Base-by-base conservation (phyloP, 1,140 invertebrate genomes). In the Maconellicoccus hirsutus region DNA sequence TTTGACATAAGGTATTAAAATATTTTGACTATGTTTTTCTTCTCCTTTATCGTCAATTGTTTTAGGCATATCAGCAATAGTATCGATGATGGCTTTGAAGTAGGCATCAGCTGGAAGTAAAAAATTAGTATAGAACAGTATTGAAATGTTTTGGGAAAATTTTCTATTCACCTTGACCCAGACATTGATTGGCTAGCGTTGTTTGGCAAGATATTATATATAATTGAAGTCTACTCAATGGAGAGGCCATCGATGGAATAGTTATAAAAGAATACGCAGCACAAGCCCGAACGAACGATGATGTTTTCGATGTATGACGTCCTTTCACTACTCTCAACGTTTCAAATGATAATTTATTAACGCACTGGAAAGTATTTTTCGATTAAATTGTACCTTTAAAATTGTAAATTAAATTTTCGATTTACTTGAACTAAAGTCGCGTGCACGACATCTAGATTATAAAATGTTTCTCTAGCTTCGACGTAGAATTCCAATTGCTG, bases 251-350 rank as follows among this genome's bases (percentile, higher is more conserved):
- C 6, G 94, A 97, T 23, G 96, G 96, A 80, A 96, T 93, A 0
- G 95, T 98, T 39, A 98, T 96, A 78, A 90, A 98, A 79, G 88
- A 90, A 80, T 93, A 98, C 0, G 96, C 95, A 70, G 92, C 87
- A 83, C 95, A 98, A n/a, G 94, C 94, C 75, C 91, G 86, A 26
- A 93, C 88, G 82, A 96, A 94, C 72, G 90, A 86, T 1, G 84
- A 85, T 0, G 90, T 92, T 82, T 90, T 90, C 75, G 86, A 84
- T 1, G 89, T 91, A 76, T 92, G 89, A 76, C 88, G 84, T 1
- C 90, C 88, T 72, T 87, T 84, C 1, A 93, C 86, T 59, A 91
- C 84, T 75, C 83, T 83, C 71, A 86, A 81, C 0, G 89, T 91
- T 76, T 87, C 85, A 73, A 92, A 86, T 0, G 90, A 83, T 72